Conservation (phyloP, 1,140 invertebrate genomes). For the Andrena cerasifolii region DNA sequence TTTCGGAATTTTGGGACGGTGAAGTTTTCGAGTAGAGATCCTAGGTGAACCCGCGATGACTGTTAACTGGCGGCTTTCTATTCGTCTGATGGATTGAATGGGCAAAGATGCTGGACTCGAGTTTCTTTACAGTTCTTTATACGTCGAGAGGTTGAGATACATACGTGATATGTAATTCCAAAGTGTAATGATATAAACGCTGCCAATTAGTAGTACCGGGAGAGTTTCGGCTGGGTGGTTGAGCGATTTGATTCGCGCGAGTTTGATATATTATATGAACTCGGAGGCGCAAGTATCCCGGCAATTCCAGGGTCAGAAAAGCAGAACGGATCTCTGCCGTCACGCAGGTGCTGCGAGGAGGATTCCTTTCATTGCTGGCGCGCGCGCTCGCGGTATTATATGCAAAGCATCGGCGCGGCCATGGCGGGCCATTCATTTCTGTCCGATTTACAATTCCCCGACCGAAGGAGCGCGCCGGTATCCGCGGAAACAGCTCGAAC, state of each 20-base stretch:
- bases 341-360: background rate
- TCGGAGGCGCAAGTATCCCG: background rate
- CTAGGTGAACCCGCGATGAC: too few species aligned
- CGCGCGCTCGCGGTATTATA: background rate
- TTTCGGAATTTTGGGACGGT: too few species aligned
- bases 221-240: too few species aligned
- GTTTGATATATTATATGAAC: background rate
- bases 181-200: conserved; percentile 12
- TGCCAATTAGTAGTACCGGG: too few species aligned
- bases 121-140: too few species aligned
- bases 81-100: too few species aligned
- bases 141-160: too few species aligned
- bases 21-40: too few species aligned
- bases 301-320: background rate
- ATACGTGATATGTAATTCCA: too few species aligned
- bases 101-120: too few species aligned
- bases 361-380: background rate
- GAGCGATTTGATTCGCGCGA: too few species aligned
- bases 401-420: background rate
- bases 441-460: conserved; percentile 19
- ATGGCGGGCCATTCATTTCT: conserved; percentile 26
- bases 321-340: conserved; percentile 12
- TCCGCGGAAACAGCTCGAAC: background rate
- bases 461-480: background rate
- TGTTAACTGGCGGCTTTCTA: too few species aligned